A percentile compares a stretch with the other conserved stretches of the same genome.
Conservation (phyloP, 2,888 invertebrate genomes). For the Chaetoderma sp. region DNA sequence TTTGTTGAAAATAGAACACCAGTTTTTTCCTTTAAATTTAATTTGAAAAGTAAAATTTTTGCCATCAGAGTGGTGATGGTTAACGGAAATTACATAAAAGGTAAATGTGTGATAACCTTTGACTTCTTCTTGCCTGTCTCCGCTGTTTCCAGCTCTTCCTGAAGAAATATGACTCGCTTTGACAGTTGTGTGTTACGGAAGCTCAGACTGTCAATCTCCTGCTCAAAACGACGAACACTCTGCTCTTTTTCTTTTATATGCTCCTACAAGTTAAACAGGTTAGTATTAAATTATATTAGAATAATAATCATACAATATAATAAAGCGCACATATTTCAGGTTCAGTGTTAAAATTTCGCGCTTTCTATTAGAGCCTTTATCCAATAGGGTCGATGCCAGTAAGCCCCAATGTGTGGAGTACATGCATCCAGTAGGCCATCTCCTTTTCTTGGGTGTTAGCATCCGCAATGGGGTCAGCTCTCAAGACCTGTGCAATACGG, state of each 20-base stretch:
- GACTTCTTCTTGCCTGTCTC: slow-evolving; percentile 57
- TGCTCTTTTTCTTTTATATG: slow-evolving; percentile 87
- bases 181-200: slow-evolving; percentile 94
- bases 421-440: too few relatives aligned
- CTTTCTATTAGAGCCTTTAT: neutral
- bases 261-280: slow-evolving; percentile 72
- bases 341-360: neutral
- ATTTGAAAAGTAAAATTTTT: too few relatives aligned
- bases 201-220: slow-evolving; percentile 92
- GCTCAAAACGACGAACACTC: slow-evolving; percentile 83
- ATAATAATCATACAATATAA: neutral
- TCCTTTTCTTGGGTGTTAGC: too few relatives aligned
- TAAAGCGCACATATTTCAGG: neutral
- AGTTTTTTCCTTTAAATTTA: too few relatives aligned
- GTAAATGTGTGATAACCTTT: too few relatives aligned
- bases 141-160: slow-evolving; percentile 83
- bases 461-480: too few relatives aligned
- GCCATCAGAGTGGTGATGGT: too few relatives aligned
- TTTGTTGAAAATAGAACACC: too few relatives aligned
- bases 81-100: too few relatives aligned
- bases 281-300: neutral
- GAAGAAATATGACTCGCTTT: slow-evolving; percentile 89
- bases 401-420: too few relatives aligned
- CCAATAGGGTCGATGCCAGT: neutral
- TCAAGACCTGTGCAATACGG: too few relatives aligned